Base-by-base conservation (phyloP, 2,113 vertebrate species). In the Porphyrio hochstetteri region DNA sequence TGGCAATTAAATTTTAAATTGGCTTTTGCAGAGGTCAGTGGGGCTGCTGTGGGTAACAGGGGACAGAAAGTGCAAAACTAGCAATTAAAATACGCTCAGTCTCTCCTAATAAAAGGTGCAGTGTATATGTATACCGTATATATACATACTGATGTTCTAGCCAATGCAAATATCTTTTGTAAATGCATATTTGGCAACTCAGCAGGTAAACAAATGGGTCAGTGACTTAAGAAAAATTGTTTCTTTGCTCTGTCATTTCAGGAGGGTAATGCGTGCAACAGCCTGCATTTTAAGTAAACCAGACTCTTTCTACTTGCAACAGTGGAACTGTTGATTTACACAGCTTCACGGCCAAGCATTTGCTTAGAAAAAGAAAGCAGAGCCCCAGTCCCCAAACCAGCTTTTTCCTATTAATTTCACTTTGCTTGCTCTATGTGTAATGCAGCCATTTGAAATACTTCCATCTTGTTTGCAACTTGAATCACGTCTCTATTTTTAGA, bases 391-490 rank as follows among this genome's bases (percentile, higher is more conserved):
- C 57, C 33, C 65, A 79, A 31, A 86, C 57, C 92, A 96, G 83
- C 48, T 93, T 95, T 96, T 93, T 92, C 81, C 83, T 84, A 95
- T 94, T 96, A 96, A 95, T 94, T 95, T 93, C 59, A 64, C 92
- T 92, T 36, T 68, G 53, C 77, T 89, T 92, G 48, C 72, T 88
- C 57, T 83, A 40, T 55, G 83, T 79, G 83, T 75, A 82, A 93
- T 64, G 56, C 27, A 94, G 77, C 57, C 69, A 57, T 61, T 86
- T 94, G 90, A 96, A 97, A 94, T 75, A 83, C 74, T 93, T 96
- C 96, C 96, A 95, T 94, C 93, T 95, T 96, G 86, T 94, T 92
- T 93, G 96, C 90, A 92, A 94, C 86, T 96, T 93, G 90, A 96
- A 94, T 96, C 88, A 93, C 13, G 61, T 61, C 76, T 94, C 93